A percentile compares a stretch with the other conserved stretches of the same genome.
Evolutionary conservation across 2,113 vertebrate species (phyloP).

Genomic region (Ranitomeya variabilis): DNA sequence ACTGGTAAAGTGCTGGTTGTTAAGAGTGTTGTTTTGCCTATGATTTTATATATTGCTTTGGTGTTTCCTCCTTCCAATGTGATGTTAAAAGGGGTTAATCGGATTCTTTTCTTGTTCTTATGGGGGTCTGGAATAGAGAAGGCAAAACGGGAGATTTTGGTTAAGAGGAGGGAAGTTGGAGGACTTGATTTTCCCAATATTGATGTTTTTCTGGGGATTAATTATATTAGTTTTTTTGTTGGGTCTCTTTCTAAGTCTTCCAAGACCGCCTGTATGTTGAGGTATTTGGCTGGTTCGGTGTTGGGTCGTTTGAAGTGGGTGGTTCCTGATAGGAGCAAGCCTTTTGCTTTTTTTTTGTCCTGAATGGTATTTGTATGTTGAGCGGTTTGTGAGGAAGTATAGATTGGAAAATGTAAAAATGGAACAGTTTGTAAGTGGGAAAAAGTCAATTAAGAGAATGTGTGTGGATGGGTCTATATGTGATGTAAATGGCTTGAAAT

Average conservation of each 20-base stretch:
- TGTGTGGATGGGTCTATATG: no score
- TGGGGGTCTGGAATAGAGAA: background rate
- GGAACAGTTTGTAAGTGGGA: background rate
- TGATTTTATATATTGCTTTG: background rate
- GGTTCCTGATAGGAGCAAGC: background rate
- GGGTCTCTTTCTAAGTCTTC: background rate
- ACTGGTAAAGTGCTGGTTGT: background rate
- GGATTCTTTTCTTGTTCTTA: background rate
- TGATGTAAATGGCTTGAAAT: no score
- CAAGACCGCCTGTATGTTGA: background rate
- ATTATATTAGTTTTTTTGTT: background rate
- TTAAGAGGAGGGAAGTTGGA: background rate
- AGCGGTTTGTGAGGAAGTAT: background rate
- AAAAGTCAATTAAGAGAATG: background rate
- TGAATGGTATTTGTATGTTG: background rate
- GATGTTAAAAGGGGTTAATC: background rate
- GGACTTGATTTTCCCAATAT: background rate
- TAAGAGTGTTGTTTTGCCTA: background rate
- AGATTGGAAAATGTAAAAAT: background rate
- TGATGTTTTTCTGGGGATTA: background rate
- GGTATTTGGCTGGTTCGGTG: background rate
- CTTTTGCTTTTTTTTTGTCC: background rate
- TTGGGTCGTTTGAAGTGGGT: background rate
- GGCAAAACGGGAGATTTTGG: background rate
- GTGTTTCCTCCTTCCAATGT: background rate